Evolutionary conservation across 2,797 vertebrate species (phyloP).

Genomic region (Margarornis squamiger): DNA sequence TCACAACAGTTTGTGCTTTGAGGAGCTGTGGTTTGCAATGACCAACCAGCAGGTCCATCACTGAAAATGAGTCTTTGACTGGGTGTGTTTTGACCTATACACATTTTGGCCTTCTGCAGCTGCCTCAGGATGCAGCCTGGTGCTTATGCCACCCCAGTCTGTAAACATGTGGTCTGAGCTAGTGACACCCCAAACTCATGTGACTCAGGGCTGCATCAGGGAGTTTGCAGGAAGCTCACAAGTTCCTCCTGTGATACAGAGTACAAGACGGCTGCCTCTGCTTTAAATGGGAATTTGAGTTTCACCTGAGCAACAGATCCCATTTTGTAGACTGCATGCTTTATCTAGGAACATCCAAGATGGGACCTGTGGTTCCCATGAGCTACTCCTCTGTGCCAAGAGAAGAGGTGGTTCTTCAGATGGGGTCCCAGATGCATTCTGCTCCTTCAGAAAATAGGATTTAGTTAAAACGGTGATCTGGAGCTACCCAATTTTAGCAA

Average conservation of each 20-base stretch:
- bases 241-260: not conserved
- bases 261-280: not conserved
- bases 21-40: not conserved
- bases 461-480: not conserved
- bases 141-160: not conserved
- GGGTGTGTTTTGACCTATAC: not conserved
- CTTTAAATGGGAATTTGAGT: not conserved
- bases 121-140: not conserved
- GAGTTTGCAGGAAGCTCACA: not conserved
- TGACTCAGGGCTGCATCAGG: not conserved
- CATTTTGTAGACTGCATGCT: not conserved
- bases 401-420: not conserved
- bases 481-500: constrained; percentile 22
- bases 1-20: not conserved
- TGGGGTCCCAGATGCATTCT: not conserved
- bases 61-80: not conserved
- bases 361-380: not conserved
- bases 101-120: not conserved
- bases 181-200: not conserved
- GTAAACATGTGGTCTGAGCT: not conserved
- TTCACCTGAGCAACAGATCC: not conserved
- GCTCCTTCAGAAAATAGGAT: not conserved
- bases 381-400: not conserved
- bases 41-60: not conserved
- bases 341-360: not conserved